Evolutionary conservation across 2,113 vertebrate genomes (phyloP), one percentile per base, ranked within the genome.

Genomic region (Dicerorhinus sumatrensis): DNA sequence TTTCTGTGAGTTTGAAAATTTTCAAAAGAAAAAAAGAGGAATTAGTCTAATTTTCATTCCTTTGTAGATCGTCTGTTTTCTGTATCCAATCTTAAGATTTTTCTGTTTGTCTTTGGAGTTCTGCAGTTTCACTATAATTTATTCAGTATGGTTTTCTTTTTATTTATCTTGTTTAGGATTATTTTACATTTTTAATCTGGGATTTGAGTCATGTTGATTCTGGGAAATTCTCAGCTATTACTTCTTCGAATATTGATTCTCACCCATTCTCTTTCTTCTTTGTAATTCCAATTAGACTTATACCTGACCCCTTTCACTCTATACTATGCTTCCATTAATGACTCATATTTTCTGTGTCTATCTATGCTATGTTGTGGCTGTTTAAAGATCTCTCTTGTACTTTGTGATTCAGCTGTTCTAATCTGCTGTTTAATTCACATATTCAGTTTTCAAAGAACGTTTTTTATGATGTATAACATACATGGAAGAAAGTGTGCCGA

Each of bases 21-120:
- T 56, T 67, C 17, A 9, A 89, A 84, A 70, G 33, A 69, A 81
- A 80, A 89, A 46, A n/a, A 20, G 31, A 51, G 27, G 8, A 67
- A 56, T 93, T 63, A 76, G 2, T 85, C 27, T 56, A n/a, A 85
- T 96, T 90, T 79, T 84, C 65, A 60, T 69, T 75, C 21, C 76
- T 88, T 87, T 83, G 6, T 88, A 42, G 42, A 27, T 51, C 31
- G 73, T 86, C 13, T 95, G 79, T 81, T 89, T 58, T 75, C 48
- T 82, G 10, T 88, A 39, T 65, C 20, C 60, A 27, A 67, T 85
- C 75, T 90, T 95, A 90, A 88, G 33, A 77, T 91, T 93, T 93
- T 92, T 95, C 31, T 89, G 9, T 91, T 86, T 33, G 51, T 83
- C 42, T 94, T 96, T 56, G 29, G 60, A 83, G 21, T 95, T 84